Percentiles rank a stretch among this genome's conserved stretches.
Evolutionary conservation across 92 coral and sea anemone species (phyloP).

Genomic region (Paramuricea clavata): DNA sequence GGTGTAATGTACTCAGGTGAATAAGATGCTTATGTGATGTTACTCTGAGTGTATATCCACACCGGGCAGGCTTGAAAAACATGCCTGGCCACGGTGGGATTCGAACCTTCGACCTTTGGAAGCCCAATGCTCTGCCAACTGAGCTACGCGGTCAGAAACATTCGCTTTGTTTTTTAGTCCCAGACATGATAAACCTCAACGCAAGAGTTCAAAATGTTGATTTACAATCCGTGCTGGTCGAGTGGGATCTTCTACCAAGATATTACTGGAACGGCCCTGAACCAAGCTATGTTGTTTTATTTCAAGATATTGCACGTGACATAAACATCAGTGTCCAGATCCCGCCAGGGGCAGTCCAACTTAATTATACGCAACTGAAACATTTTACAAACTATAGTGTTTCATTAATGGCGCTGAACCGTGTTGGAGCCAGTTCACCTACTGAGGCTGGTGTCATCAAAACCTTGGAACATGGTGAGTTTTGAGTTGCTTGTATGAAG

Average conservation of each 20-base stretch:
- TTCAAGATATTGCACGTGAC: background rate
- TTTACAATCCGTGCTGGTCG: background rate
- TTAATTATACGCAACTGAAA: background rate
- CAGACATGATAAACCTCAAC: background rate
- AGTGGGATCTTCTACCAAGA: background rate
- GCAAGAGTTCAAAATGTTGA: background rate
- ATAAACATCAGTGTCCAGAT: background rate
- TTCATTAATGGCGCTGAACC: background rate
- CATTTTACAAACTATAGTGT: background rate
- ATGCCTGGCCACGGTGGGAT: too few species aligned
- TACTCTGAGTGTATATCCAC: too few species aligned
- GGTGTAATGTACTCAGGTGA: too few species aligned
- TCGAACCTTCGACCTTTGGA: too few species aligned
- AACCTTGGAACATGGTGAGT: background rate
- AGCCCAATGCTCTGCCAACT: too few species aligned
- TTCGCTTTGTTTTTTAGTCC: background rate
- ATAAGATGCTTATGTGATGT: too few species aligned
- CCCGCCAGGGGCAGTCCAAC: background rate
- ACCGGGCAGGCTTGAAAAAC: too few species aligned
- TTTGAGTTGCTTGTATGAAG: background rate
- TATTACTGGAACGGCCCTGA: background rate
- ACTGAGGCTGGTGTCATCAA: background rate
- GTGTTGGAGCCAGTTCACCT: background rate
- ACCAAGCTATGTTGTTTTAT: background rate
- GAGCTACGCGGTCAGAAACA: too few species aligned